These are phyloP conservation scores for Furnarius figulus DNA, from an alignment of 2,113 vertebrate species.

Conservation along the genomic window DNA sequence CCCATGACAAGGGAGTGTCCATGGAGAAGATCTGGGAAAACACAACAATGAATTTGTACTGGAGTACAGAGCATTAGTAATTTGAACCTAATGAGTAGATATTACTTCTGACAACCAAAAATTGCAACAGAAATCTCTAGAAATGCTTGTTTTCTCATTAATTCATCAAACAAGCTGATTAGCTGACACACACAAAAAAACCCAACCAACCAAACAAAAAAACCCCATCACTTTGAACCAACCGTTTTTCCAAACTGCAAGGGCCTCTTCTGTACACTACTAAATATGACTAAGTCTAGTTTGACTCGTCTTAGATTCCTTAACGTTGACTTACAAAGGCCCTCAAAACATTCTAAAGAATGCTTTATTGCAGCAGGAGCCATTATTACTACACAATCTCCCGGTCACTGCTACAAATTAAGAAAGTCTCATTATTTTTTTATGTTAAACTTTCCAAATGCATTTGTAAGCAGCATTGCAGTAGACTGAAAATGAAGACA, in stretches of 20 bases:
- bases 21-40: too few relatives aligned
- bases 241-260: background rate
- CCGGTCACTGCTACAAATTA: background rate
- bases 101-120: background rate
- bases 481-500: background rate
- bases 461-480: background rate
- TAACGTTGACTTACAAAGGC: constrained; percentile 23
- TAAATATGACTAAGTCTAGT: background rate
- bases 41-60: background rate
- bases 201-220: too few relatives aligned
- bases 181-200: background rate
- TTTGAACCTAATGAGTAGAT: background rate
- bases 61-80: background rate
- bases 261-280: background rate
- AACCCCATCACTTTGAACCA: background rate
- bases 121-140: background rate
- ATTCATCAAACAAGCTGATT: background rate
- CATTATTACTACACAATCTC: background rate
- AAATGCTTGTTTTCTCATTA: background rate
- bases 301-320: background rate
- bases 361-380: background rate
- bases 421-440: constrained; percentile 28
- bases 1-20: too few relatives aligned
- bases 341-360: background rate
- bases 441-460: background rate